Base-by-base conservation (phyloP, 23 tunicate genomes). In the Halocynthia roretzi region DNA sequence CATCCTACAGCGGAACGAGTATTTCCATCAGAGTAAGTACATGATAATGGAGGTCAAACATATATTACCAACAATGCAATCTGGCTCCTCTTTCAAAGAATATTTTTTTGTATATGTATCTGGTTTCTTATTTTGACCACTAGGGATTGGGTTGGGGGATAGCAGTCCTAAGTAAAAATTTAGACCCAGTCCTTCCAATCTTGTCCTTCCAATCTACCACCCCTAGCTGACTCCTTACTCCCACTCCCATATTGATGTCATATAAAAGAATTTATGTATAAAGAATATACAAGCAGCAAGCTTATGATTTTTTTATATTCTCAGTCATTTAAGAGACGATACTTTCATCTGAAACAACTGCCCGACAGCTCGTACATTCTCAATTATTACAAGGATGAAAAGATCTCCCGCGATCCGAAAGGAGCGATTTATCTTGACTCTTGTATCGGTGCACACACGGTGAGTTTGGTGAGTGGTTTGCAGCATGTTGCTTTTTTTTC, bases 301-400 rank as follows among this genome's bases (percentile, higher is more conserved):
- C 44, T 12, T 1, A 68, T 12, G 19, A 21, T 76, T 4, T 54
- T 48, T 7, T 61, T 1, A 4, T 7, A n/a, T 80, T 84, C 66
- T 15, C 84, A 92, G 98, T 83, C 87, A 2, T 92, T 86, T 78
- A 92, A 92, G 76, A 75, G 98, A 8, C 82, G 98, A 12, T 92
- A 67, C 68, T 92, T 88, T 57, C 80, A 80, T 72, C 82, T 92
- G 66, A 82, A 86, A 74, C 88, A 86, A 75, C 75, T 86, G 10
- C 84, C 98, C 7, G 98, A 86, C 77, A 80, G 83, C 74, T 86
- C 87, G 8, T 83, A 92, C 75, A 92, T 92, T 64, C 76, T 92
- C 6, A 86, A 86, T 69, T 92, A 85, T 69, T 92, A 92, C 87
- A 92, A 86, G 78, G 98, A 92, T 55, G 98, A 92, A 31, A 92